Conservation (phyloP, 2,888 invertebrate species). For the Timema cristinae region DNA sequence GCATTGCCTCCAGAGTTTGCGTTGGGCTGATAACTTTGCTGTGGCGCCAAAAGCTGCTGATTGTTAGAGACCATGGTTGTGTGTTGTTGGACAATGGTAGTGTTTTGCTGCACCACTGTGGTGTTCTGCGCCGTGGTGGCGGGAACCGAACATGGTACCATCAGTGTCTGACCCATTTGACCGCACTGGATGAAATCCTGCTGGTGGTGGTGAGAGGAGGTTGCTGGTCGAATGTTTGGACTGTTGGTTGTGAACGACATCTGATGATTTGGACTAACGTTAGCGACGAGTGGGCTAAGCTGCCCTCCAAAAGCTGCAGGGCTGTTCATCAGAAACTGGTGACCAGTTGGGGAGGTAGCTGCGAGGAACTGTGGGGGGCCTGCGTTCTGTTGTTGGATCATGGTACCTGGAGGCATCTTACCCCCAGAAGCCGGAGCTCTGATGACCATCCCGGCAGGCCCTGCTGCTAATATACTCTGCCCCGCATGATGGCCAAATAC, state of each 20-base stretch:
- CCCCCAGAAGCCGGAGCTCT: constrained; percentile 61
- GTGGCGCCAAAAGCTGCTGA: constrained; percentile 41
- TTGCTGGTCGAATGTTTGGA: constrained; percentile 48
- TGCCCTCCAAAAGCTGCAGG: constrained; percentile 37
- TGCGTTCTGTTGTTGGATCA: constrained; percentile 56
- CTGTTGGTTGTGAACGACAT: constrained; percentile 59
- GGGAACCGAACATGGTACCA: constrained; percentile 59
- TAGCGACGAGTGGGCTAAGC: constrained; percentile 72
- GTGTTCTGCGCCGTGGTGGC: constrained; percentile 46
- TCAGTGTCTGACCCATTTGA: constrained; percentile 63
- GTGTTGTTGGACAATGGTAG: constrained; percentile 79
- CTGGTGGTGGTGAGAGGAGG: constrained; percentile 45
- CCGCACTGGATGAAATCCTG: constrained; percentile 70
- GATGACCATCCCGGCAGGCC: constrained; percentile 72
- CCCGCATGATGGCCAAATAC: constrained; percentile 59
- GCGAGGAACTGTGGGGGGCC: constrained; percentile 60
- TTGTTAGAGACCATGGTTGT: constrained; percentile 72
- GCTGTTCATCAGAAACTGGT: constrained; percentile 70
- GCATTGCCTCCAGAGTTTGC: constrained; percentile 14
- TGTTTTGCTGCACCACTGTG: constrained; percentile 80
- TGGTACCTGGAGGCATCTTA: constrained; percentile 24
- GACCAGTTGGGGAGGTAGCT: constrained; percentile 59
- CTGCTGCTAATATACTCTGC: constrained; percentile 61
- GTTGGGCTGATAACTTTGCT: not conserved
- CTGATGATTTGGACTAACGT: constrained; percentile 63